Base-by-base conservation (phyloP, 2,113 vertebrate species). In the Microcebus jonahi region DNA sequence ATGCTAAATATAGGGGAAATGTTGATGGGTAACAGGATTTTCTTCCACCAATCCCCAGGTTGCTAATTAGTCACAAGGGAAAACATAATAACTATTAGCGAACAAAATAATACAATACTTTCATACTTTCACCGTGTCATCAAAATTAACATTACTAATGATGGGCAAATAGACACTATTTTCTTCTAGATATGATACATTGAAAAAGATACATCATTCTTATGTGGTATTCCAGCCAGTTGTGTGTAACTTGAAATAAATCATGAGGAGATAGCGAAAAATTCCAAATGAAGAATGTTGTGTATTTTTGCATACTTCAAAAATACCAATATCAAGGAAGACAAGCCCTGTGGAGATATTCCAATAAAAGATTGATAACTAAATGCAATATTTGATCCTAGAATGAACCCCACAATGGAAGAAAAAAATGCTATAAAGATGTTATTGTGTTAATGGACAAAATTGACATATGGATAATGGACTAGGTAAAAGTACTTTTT, bases 371-470 rank as follows among this genome's bases (percentile, higher is more conserved):
- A 0, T 50, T 91, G 36, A 70, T 67, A 97, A 68, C 14, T 80
- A 81, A 88, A 45, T 81, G 31, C 34, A 71, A 61, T 29, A 57
- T 73, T 79, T 83, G 53, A 50, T 83, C n/a, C 34, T 93, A 84
- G 27, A 31, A 39, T 59, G 13, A 17, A 73, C 48, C 10, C 3
- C 57, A 39, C 48, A 31, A 0, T 84, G 12, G 39, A 50, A 9
- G 34, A 79, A 45, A 63, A 63, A 90, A 95, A 88, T 79, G 42
- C 50, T 76, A 80, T 80, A 57, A 88, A 93, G 25, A 59, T 67
- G 25, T 57, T 87, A 53, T 73, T 90, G 4, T 90, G 34, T 93
- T 84, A 94, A 27, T 53, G 15, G 15, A 70, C 20, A 82, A 81
- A 76, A 57, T 3, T 25, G 11, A 82, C 29, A n/a, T 50, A 50